Percentiles rank a stretch among this genome's conserved stretches.
These are phyloP conservation scores for Parapristionchus giblindavisi DNA, from an alignment of 2,888 invertebrate genomes.

Conservation along the genomic window DNA sequence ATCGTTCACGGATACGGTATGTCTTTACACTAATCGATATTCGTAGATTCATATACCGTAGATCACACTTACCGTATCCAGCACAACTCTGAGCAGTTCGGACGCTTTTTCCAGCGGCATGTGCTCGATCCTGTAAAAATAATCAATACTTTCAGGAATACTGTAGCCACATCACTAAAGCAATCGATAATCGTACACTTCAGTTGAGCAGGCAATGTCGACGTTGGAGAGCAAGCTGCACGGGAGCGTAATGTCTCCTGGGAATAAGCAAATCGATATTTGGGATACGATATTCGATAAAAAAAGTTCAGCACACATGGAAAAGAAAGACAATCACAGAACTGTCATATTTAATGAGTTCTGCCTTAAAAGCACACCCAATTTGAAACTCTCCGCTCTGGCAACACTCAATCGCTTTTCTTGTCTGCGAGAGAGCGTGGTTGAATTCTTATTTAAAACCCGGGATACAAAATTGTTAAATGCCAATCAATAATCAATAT, in stretches of 20 bases:
- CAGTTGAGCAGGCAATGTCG: constrained; percentile 27
- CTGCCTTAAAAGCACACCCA: no score
- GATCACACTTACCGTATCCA: constrained; percentile 4
- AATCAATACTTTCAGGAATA: background rate
- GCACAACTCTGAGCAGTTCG: constrained; percentile 25
- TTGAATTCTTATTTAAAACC: no score
- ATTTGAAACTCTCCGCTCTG: no score
- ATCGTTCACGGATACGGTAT: no score
- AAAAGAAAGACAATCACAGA: background rate
- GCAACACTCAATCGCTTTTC: no score
- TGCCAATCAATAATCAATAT: no score
- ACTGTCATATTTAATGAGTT: no score
- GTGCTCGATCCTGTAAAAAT: constrained; percentile 29
- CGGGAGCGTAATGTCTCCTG: constrained; percentile 13
- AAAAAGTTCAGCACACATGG: background rate
- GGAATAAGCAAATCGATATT: background rate
- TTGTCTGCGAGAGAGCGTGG: no score
- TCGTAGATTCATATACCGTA: background rate
- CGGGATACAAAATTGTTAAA: no score
- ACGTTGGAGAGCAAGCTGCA: constrained; percentile 2
- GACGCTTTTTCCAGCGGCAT: constrained; percentile 32
- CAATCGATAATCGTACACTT: constrained; percentile 17
- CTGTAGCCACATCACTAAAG: background rate
- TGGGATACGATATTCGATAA: background rate
- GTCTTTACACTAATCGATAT: no score